Percentiles rank a stretch among this genome's conserved stretches.
These are phyloP conservation scores for Andrena cerasifolii DNA, from an alignment of 1,140 invertebrate species.

Conservation along the genomic window DNA sequence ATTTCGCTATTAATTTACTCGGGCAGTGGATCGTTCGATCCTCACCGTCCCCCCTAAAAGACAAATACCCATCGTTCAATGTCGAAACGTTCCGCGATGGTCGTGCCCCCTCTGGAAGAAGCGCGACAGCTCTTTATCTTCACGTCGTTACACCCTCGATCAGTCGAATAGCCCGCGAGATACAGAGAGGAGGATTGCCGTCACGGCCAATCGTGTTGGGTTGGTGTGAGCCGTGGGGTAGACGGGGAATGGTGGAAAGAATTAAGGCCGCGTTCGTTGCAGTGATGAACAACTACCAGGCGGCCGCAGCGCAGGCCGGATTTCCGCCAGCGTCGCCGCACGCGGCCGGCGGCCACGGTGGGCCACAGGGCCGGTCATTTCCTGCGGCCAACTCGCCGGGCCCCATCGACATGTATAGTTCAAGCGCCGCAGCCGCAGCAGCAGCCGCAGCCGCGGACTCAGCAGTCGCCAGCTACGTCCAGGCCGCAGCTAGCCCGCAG, in stretches of 20 bases:
- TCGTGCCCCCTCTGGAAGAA: too few species aligned
- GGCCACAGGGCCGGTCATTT: constrained; percentile 89
- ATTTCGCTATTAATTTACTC: constrained; percentile 2
- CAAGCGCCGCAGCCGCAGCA: constrained; percentile 88
- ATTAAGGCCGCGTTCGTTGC: constrained; percentile 78
- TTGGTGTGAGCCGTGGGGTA: not conserved
- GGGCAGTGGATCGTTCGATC: not conserved
- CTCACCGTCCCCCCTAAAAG: not conserved
- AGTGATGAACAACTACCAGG: constrained; percentile 98
- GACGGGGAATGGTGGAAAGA: constrained; percentile 31
- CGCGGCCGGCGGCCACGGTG: constrained; percentile 83
- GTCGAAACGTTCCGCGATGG: too few species aligned
- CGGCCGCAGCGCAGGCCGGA: constrained; percentile 90
- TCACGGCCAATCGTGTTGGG: not conserved
- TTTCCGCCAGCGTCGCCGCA: constrained; percentile 87
- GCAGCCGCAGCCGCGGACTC: constrained; percentile 81
- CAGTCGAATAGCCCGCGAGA: not conserved
- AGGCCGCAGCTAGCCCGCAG: constrained; percentile 93
- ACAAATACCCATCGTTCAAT: too few species aligned
- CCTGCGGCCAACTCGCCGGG: constrained; percentile 94
- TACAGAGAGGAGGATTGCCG: not conserved
- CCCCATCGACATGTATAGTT: constrained; percentile 95
- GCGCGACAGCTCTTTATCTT: too few species aligned
- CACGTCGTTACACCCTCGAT: too few species aligned
- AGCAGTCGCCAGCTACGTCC: constrained; percentile 92